These are phyloP conservation scores for Ooceraea biroi DNA, from an alignment of 1,140 invertebrate genomes.

Conservation along the genomic window DNA sequence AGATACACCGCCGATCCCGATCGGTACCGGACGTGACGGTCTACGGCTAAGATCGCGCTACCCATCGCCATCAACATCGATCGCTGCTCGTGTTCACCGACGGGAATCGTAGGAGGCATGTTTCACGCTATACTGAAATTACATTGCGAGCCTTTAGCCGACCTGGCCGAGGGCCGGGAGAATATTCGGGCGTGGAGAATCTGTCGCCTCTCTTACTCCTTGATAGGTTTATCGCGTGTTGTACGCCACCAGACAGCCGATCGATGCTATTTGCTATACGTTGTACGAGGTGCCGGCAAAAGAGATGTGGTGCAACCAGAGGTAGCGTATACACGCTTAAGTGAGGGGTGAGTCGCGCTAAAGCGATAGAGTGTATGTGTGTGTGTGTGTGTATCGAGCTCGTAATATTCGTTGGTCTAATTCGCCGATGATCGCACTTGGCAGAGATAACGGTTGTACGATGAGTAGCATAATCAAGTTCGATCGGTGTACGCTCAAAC, in stretches of 20 bases:
- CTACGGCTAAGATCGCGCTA: conserved; percentile 67
- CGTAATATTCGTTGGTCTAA: conserved; percentile 41
- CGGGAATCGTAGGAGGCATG: conserved; percentile 32
- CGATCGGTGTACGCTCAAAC: neutral
- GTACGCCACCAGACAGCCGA: conserved; percentile 82
- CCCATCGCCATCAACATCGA: conserved; percentile 58
- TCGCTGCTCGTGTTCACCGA: conserved; percentile 41
- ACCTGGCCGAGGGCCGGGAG: neutral
- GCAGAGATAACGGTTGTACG: conserved; percentile 53
- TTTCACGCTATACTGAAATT: conserved; percentile 60
- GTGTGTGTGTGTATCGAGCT: neutral
- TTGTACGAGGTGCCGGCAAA: conserved; percentile 68
- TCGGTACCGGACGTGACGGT: conserved; percentile 57
- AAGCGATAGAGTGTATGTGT: conserved; percentile 39
- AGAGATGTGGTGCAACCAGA: conserved; percentile 61
- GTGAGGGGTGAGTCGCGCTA: conserved; percentile 42
- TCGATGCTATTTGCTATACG: conserved; percentile 74
- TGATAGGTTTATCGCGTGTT: conserved; percentile 63
- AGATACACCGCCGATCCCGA: conserved; percentile 36
- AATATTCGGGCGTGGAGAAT: conserved; percentile 41
- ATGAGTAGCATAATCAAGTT: conserved; percentile 37
- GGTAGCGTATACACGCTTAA: conserved; percentile 31
- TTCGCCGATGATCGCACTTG: conserved; percentile 24
- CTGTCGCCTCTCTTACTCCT: conserved; percentile 33
- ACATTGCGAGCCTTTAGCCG: conserved; percentile 47